Conservation (phyloP, 92 coral and sea anemone species). For the Hydrozoanthus gracilis region DNA sequence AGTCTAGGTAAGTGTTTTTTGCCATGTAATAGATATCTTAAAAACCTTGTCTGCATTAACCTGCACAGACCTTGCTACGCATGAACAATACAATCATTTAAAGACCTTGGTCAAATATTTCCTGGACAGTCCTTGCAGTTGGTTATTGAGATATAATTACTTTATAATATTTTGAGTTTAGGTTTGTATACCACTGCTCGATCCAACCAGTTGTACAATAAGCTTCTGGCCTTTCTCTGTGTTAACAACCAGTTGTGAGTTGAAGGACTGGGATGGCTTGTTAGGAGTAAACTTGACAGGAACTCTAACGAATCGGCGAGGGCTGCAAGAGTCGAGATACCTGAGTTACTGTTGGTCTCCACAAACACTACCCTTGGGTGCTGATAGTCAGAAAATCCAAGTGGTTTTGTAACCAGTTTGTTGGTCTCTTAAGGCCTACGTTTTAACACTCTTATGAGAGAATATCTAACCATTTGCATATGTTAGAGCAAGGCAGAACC, state of each 20-base stretch:
- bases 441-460: too few relatives aligned
- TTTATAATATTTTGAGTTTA: background rate
- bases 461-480: too few relatives aligned
- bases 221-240: constrained; percentile 39
- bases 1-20: too few relatives aligned
- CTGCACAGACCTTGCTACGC: too few relatives aligned
- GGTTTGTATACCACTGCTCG: background rate
- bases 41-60: too few relatives aligned
- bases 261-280: constrained; percentile 72
- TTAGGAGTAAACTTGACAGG: constrained; percentile 86
- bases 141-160: background rate
- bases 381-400: background rate
- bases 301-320: constrained; percentile 78
- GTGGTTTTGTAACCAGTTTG: too few relatives aligned
- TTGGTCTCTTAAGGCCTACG: too few relatives aligned
- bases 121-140: too few relatives aligned
- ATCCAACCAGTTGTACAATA: constrained; percentile 27
- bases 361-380: background rate
- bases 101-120: too few relatives aligned
- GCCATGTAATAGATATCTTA: too few relatives aligned
- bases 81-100: too few relatives aligned
- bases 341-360: background rate
- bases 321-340: constrained; percentile 43
- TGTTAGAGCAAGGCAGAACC: too few relatives aligned
- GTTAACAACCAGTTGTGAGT: constrained; percentile 64